Evolutionary conservation across 2,888 invertebrate genomes (phyloP).

Genomic region (Hypomecis atomaria): DNA sequence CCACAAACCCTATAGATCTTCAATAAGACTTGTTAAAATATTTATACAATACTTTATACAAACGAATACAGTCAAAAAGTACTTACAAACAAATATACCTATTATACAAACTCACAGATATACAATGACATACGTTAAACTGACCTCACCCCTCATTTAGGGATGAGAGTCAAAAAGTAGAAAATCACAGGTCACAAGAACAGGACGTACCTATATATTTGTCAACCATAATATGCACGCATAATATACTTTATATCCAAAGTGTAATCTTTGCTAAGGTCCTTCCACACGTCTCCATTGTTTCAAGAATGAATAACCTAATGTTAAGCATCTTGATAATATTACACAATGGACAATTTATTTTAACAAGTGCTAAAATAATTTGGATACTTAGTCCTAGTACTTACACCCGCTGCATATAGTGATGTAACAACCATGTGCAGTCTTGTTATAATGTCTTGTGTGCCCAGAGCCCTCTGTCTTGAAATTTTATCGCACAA

Average conservation of each 20-base stretch:
- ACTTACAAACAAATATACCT: no score
- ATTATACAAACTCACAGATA: no score
- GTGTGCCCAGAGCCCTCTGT: not conserved
- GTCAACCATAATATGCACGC: conserved; percentile 41
- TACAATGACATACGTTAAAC: no score
- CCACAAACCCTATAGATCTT: no score
- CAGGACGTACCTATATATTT: no score
- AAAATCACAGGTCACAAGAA: no score
- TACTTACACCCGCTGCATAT: not conserved
- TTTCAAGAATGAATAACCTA: conserved; percentile 26
- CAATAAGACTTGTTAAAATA: no score
- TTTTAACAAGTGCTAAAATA: conserved; percentile 25
- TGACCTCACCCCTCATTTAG: no score
- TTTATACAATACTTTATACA: no score
- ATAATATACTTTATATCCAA: conserved; percentile 20
- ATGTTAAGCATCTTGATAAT: conserved; percentile 24
- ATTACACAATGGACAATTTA: conserved; percentile 27
- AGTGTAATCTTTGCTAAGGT: conserved; percentile 39
- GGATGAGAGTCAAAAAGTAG: no score
- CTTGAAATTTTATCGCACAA: not conserved
- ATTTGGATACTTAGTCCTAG: conserved; percentile 12
- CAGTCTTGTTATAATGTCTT: conserved; percentile 4
- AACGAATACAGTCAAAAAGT: no score
- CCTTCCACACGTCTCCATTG: conserved; percentile 38
- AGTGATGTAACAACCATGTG: not conserved